Conservation (phyloP, 2,797 vertebrate species). For the Pristis pectinata region DNA sequence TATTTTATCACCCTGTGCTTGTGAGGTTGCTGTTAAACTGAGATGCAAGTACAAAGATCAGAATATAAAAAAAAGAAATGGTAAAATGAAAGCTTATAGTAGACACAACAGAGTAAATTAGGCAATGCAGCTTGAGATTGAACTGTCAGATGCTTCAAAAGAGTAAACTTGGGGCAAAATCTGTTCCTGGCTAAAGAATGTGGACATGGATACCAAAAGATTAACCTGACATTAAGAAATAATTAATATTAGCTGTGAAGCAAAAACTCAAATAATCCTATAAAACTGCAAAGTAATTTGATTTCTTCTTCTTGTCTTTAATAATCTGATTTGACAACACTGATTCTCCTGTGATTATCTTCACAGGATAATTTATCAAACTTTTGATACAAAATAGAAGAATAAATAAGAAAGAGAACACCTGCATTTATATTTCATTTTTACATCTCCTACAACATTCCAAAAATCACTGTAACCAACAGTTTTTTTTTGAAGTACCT, state of each 20-base stretch:
- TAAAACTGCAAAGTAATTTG: neutral
- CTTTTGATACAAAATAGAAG: neutral
- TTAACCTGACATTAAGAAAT: conserved; percentile 15
- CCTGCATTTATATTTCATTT: too few relatives aligned
- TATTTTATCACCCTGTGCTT: neutral
- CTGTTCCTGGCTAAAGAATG: neutral
- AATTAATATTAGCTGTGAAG: neutral
- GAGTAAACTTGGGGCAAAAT: neutral
- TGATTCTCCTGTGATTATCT: conserved; percentile 10
- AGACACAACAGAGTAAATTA: neutral
- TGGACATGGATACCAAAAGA: too few relatives aligned
- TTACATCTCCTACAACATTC: too few relatives aligned
- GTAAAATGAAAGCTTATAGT: neutral
- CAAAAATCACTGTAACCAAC: neutral
- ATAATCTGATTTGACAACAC: neutral
- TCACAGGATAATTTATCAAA: neutral
- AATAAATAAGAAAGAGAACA: neutral
- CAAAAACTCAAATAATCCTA: neutral
- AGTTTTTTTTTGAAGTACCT: too few relatives aligned
- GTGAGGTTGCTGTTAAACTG: neutral
- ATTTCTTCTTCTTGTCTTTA: neutral
- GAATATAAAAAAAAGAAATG: neutral
- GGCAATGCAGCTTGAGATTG: neutral
- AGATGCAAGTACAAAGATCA: neutral
- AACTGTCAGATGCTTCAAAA: neutral